Evolutionary conservation across 2,888 invertebrate species (phyloP).

Genomic region (Cryptops parisi): DNA sequence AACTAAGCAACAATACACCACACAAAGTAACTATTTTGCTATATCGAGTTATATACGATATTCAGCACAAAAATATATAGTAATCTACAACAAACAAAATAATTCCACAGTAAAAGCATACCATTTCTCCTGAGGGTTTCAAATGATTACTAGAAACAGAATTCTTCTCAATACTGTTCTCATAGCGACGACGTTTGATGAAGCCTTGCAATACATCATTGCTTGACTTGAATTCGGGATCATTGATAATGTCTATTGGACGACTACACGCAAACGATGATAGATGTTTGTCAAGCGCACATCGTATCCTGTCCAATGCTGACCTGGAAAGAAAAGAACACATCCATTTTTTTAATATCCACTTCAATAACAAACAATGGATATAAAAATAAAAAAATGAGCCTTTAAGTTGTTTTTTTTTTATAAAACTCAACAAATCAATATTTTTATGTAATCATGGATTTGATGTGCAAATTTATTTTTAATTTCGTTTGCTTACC

Average conservation of each 20-base stretch:
- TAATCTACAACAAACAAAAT: too few species aligned
- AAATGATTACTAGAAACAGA: constrained; percentile 1
- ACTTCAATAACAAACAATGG: too few species aligned
- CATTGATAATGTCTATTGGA: constrained; percentile 7
- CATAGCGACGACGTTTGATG: constrained; percentile 8
- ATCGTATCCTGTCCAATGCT: constrained; percentile 5
- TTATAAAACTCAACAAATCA: not conserved
- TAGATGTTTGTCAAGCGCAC: constrained; percentile 8
- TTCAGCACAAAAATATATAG: too few species aligned
- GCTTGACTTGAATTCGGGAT: constrained; percentile 9
- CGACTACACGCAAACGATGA: constrained; percentile 6
- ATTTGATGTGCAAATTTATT: too few species aligned
- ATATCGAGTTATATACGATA: too few species aligned
- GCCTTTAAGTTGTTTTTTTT: not conserved
- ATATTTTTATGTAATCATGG: too few species aligned
- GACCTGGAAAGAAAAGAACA: constrained; percentile 7
- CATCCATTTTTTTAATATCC: too few species aligned
- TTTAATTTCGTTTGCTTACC: too few species aligned
- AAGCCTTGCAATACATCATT: constrained; percentile 10
- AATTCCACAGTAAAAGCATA: not conserved
- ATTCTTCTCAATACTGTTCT: constrained; percentile 5
- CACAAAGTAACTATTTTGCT: too few species aligned
- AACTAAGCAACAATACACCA: too few species aligned
- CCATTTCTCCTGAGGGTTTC: not conserved
- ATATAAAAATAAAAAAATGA: too few species aligned